These are phyloP conservation scores for Meteorus cinctellus DNA, from an alignment of 2,888 invertebrate genomes.

Conservation along the genomic window DNA sequence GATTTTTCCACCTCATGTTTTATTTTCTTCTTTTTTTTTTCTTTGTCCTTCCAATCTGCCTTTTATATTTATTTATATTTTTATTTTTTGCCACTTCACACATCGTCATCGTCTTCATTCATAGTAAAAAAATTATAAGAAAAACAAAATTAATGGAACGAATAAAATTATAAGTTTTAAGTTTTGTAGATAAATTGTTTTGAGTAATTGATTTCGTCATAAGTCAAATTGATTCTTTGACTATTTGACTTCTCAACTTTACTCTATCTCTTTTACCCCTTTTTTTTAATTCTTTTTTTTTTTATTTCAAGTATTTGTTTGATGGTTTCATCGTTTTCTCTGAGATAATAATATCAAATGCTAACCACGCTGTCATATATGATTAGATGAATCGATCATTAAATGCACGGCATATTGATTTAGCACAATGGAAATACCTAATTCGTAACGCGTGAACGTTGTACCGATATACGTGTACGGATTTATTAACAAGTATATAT, in stretches of 20 bases:
- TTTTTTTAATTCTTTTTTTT: conserved; percentile 29
- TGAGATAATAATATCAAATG: conserved; percentile 24
- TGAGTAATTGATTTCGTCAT: neutral
- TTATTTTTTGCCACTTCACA: conserved; percentile 31
- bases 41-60: conserved; percentile 39
- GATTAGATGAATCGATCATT: conserved; percentile 15
- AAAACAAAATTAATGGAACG: neutral
- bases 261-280: neutral
- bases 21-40: conserved; percentile 27
- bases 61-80: conserved; percentile 37
- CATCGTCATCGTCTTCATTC: conserved; percentile 40
- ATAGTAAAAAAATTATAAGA: neutral
- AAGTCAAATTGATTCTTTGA: neutral
- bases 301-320: conserved; percentile 18
- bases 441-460: conserved; percentile 11
- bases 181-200: neutral
- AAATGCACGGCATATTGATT: conserved; percentile 20
- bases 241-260: neutral
- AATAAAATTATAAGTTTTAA: neutral
- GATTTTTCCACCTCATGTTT: conserved; percentile 45
- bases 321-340: conserved; percentile 16
- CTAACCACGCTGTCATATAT: conserved; percentile 16
- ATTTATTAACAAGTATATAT: conserved; percentile 15
- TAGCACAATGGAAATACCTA: conserved; percentile 6
- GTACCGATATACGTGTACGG: neutral